A percentile compares a stretch with the other conserved stretches of the same genome.
These are phyloP conservation scores for Adela reaumurella DNA, from an alignment of 2,888 invertebrate genomes.

Conservation along the genomic window DNA sequence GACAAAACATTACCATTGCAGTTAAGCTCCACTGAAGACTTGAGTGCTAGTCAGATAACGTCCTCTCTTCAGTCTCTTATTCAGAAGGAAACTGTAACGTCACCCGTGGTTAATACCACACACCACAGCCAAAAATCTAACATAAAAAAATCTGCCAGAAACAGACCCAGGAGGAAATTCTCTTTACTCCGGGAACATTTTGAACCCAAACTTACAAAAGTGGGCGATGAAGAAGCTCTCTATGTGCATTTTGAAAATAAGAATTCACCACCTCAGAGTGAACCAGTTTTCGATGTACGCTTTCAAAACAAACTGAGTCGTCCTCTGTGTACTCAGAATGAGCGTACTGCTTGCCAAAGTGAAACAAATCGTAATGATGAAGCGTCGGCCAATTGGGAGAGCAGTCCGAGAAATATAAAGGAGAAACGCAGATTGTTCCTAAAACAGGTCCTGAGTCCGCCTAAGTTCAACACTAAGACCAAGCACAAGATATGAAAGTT, in stretches of 20 bases:
- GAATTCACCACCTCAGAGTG: slow-evolving; percentile 3
- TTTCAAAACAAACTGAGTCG: slow-evolving; percentile 22
- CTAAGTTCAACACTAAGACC: slow-evolving; percentile 49
- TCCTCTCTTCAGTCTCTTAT: slow-evolving; percentile 45
- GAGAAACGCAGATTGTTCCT: slow-evolving; percentile 54
- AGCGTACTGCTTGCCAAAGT: slow-evolving; percentile 7
- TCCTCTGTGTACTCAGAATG: slow-evolving; percentile 6
- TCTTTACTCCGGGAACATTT: slow-evolving; percentile 57
- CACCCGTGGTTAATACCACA: slow-evolving; percentile 19
- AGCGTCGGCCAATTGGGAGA: slow-evolving; percentile 10
- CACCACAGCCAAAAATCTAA: slow-evolving; percentile 35
- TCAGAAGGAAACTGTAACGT: slow-evolving; percentile 29
- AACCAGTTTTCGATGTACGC: background rate
- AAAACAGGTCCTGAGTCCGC: slow-evolving; percentile 57
- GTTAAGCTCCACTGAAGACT: slow-evolving; percentile 27
- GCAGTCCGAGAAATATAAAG: slow-evolving; percentile 28
- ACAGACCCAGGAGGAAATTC: slow-evolving; percentile 54
- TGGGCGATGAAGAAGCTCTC: slow-evolving; percentile 46
- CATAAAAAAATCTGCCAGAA: slow-evolving; percentile 34
- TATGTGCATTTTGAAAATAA: slow-evolving; percentile 34
- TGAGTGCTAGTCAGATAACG: slow-evolving; percentile 32
- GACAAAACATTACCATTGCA: slow-evolving; percentile 30
- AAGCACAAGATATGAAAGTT: slow-evolving; percentile 30
- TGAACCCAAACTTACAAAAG: slow-evolving; percentile 42
- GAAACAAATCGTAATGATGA: slow-evolving; percentile 13